phyloP scores from a whole-genome alignment of 2,888 invertebrate species.

The Dascillus cervinus region DNA sequence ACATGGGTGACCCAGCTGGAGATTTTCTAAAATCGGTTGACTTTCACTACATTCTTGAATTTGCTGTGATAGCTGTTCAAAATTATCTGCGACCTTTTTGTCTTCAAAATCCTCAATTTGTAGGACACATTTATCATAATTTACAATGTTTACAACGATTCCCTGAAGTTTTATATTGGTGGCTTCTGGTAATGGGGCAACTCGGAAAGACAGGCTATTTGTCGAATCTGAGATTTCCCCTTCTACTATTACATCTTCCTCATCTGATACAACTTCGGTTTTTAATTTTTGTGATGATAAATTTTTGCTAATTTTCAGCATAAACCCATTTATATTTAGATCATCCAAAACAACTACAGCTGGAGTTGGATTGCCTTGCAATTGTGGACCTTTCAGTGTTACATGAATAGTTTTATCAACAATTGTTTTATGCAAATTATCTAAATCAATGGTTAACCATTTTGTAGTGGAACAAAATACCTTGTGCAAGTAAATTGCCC shows the following conservation, averaged over 20 bases:
- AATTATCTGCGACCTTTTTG: constrained; percentile 39
- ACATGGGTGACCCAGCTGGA: constrained; percentile 52
- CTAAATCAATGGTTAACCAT: constrained; percentile 51
- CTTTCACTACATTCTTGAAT: constrained; percentile 43
- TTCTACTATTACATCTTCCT: constrained; percentile 27
- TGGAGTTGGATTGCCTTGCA: not conserved
- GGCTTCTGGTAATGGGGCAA: not conserved
- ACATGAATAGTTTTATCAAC: constrained; percentile 39
- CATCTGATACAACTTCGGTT: not conserved
- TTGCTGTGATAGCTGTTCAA: constrained; percentile 43
- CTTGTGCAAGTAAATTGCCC: constrained; percentile 51
- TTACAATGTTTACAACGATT: constrained; percentile 33
- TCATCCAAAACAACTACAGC: constrained; percentile 7
- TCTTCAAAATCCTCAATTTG: constrained; percentile 29
- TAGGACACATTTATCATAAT: constrained; percentile 27
- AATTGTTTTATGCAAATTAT: constrained; percentile 52
- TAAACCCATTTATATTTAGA: constrained; percentile 9
- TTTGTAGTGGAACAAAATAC: constrained; percentile 39
- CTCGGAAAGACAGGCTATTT: not conserved
- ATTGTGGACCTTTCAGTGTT: not conserved
- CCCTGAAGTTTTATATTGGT: constrained; percentile 31
- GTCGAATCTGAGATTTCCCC: constrained; percentile 26
- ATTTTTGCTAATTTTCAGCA: constrained; percentile 9
- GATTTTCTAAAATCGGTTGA: constrained; percentile 43
- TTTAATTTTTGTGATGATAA: constrained; percentile 1